phyloP scores from a whole-genome alignment of 30 jellyfish, hydroid and myxozoan genomes.

The Turritopsis rubra region DNA sequence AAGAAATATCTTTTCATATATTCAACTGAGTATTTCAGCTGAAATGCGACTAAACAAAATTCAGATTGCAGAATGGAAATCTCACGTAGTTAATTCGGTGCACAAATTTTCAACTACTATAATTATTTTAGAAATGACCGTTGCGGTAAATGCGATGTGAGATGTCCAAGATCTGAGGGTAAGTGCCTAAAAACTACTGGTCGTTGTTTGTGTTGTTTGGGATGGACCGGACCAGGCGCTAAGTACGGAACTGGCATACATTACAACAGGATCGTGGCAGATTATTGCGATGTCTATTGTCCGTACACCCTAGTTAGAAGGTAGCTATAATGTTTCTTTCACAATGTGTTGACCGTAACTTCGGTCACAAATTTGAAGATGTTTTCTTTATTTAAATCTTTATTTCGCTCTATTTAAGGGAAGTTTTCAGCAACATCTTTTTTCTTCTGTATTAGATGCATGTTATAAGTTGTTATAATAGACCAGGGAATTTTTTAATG shows the following conservation, averaged over 20 bases:
- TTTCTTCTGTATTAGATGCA: background rate
- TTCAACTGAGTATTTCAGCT: background rate
- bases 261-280: background rate
- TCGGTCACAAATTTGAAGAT: no score
- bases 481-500: no score
- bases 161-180: slow-evolving; percentile 11
- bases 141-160: slow-evolving; percentile 3
- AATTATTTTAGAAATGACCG: background rate
- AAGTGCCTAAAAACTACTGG: slow-evolving; percentile 15
- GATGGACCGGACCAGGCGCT: slow-evolving; percentile 35
- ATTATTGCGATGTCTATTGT: slow-evolving; percentile 9
- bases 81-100: background rate
- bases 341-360: no score
- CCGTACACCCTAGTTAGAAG: background rate
- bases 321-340: background rate
- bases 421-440: background rate
- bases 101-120: background rate
- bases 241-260: background rate
- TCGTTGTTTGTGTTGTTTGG: slow-evolving; percentile 33
- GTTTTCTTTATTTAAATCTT: no score
- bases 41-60: background rate
- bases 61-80: background rate
- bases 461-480: background rate
- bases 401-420: background rate
- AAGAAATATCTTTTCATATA: no score